Base-by-base conservation (phyloP, 2,113 vertebrate genomes). In the Planiliza haematocheilus region DNA sequence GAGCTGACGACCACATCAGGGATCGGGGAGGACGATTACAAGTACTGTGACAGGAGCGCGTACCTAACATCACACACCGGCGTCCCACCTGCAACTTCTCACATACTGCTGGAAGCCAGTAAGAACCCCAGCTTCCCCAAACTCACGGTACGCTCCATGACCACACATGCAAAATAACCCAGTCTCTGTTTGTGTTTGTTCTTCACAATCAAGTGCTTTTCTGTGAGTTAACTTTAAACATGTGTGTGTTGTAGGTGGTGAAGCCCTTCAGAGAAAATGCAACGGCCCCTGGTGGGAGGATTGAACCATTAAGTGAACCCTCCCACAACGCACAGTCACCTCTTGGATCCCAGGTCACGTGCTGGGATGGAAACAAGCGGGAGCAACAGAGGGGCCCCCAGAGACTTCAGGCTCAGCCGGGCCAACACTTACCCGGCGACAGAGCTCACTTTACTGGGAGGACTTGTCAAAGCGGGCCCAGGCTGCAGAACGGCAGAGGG, bases 61-160 rank as follows among this genome's bases (percentile, higher is more conserved):
- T 94, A 94, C 83, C 86, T 91, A 1, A 78, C 93, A 45, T 87
- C 93, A 0, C 86, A 92, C 1, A 13, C 82, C 46, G 52, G 7
- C 52, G 38, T 39, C 13, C 80, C 81, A 7, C 70, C 80, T 4
- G 53, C 90, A 8, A 93, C 93, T 0, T 94, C 94, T 66, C 94
- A 91, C 69, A 94, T 95, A 73, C 91, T 97, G 18, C 90, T 96
- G 70, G 95, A 96, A 82, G 94, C 96, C 11, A 95, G 94, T 92
- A 95, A 94, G 83, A 94, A 94, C 76, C 94, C 94, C 67, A 94
- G 88, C 79, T 96, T 95, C 64, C 95, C 96, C 8, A 94, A 85
- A 70, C 92, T 96, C 68, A 95, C 93, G 9, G 95, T 97, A 88
- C 78, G 93, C 52, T n/a, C 10, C 38, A 38, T 7, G 9, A 46